Evolutionary conservation across 2,888 invertebrate genomes (phyloP).

Genomic region (Teleogryllus oceanicus): DNA sequence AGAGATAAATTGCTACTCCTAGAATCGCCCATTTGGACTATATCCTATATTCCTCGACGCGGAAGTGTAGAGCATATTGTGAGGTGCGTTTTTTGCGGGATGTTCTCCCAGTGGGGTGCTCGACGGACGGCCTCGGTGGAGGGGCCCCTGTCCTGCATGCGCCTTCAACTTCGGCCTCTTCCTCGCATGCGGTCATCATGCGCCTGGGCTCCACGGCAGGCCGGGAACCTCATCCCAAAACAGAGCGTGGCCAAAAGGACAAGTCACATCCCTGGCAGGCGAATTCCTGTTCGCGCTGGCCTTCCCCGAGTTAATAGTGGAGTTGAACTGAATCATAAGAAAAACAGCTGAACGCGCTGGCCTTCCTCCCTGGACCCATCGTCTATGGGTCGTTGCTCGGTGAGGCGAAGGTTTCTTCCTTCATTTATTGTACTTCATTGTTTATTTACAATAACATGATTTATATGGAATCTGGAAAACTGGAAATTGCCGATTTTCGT

Average conservation of each 20-base stretch:
- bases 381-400: slow-evolving; percentile 48
- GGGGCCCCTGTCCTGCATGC: slow-evolving; percentile 41
- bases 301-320: slow-evolving; percentile 42
- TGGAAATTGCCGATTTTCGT: too few species aligned
- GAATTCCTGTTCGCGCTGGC: too few species aligned
- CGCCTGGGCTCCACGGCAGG: slow-evolving; percentile 36
- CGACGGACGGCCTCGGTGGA: slow-evolving; percentile 32
- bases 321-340: too few species aligned
- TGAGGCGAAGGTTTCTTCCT: slow-evolving; percentile 34
- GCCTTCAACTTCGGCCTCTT: slow-evolving; percentile 40
- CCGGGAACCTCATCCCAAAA: slow-evolving; percentile 42
- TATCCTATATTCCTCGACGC: too few species aligned
- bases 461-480: too few species aligned
- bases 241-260: slow-evolving; percentile 44
- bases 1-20: too few species aligned
- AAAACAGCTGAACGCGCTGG: slow-evolving; percentile 41
- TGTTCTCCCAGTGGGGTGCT: slow-evolving; percentile 33
- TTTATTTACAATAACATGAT: too few species aligned
- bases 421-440: neutral
- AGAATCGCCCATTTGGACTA: too few species aligned
- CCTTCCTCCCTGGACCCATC: slow-evolving; percentile 50
- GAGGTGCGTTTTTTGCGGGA: neutral
- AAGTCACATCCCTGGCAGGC: too few species aligned
- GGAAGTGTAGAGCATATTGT: too few species aligned
- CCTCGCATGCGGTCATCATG: slow-evolving; percentile 40